These are phyloP conservation scores for Dasyprocta punctata DNA, from an alignment of 2,113 vertebrate species.

Conservation along the genomic window DNA sequence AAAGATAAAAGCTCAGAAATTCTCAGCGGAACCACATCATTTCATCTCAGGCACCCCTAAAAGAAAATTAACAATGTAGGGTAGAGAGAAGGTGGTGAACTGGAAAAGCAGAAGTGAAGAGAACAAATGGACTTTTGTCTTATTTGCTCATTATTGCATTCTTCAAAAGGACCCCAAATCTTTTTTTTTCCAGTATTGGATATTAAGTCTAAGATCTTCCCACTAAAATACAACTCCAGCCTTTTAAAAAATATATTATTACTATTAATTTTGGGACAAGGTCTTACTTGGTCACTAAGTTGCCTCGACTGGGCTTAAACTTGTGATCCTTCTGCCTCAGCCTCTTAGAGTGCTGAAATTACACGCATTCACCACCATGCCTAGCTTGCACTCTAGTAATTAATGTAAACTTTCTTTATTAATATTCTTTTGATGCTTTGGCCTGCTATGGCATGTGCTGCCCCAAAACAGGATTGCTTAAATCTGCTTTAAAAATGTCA, in stretches of 20 bases:
- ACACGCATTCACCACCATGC: not conserved
- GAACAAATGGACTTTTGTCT: not conserved
- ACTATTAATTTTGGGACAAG: not conserved
- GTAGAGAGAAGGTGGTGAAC: not conserved
- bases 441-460: not conserved
- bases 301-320: not conserved
- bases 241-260: not conserved
- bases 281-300: not conserved
- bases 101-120: not conserved
- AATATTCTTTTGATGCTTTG: conserved; percentile 62
- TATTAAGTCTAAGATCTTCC: not conserved
- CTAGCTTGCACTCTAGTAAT: not conserved
- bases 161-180: not conserved
- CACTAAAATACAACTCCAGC: not conserved
- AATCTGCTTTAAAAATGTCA: conserved; percentile 20
- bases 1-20: conserved; percentile 61
- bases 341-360: not conserved
- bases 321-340: not conserved
- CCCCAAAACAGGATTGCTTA: conserved; percentile 75
- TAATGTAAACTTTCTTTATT: conserved; percentile 4
- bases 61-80: not conserved
- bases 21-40: not conserved
- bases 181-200: not conserved
- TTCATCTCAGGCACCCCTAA: not conserved
- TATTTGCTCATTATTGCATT: not conserved